Conservation (phyloP, 2,888 invertebrate species). For the Aricia artaxerxes region DNA sequence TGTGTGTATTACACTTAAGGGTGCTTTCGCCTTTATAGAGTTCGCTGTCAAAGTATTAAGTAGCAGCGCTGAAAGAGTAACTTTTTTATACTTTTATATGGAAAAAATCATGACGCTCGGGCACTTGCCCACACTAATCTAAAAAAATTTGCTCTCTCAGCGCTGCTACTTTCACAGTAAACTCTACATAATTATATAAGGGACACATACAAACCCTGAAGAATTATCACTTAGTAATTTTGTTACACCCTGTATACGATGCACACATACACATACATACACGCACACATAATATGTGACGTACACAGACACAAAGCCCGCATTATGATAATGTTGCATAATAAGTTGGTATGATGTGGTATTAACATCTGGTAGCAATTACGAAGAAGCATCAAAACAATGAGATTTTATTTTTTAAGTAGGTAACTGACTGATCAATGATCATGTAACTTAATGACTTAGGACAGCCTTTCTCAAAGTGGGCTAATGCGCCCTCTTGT, state of each 20-base stretch:
- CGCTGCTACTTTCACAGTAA: not conserved
- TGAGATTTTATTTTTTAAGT: not conserved
- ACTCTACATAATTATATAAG: not conserved
- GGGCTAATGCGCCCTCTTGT: too few relatives aligned
- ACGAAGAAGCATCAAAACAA: not conserved
- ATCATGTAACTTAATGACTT: too few relatives aligned
- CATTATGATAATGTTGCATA: slow-evolving; percentile 5
- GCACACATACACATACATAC: not conserved
- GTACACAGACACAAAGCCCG: not conserved
- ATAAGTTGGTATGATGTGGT: not conserved
- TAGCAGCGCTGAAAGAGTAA: too few relatives aligned
- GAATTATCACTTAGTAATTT: not conserved
- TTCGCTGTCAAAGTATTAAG: too few relatives aligned
- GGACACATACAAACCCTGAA: not conserved
- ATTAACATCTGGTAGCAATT: slow-evolving; percentile 3
- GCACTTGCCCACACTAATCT: too few relatives aligned
- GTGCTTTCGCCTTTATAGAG: not conserved
- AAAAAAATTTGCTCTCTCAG: not conserved
- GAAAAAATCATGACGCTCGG: too few relatives aligned
- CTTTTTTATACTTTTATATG: too few relatives aligned
- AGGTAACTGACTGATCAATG: not conserved
- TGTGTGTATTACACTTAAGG: not conserved
- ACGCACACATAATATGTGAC: not conserved
- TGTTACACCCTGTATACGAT: not conserved
- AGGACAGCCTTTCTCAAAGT: too few relatives aligned